These are phyloP conservation scores for Cyprinodon tularosa DNA, from an alignment of 2,113 vertebrate genomes.

Conservation along the genomic window DNA sequence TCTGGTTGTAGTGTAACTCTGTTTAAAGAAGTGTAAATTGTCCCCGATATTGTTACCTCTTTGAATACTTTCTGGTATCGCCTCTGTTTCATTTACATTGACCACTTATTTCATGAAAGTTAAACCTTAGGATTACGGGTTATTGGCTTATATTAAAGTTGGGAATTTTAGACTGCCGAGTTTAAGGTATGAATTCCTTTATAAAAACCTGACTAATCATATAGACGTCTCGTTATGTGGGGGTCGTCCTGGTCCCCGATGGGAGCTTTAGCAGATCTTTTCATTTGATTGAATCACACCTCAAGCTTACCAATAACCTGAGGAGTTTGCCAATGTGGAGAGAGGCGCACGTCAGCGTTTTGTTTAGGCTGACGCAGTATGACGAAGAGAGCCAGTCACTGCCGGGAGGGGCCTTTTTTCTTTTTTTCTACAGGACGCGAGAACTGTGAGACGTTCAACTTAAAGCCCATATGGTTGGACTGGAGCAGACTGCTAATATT, in stretches of 20 bases:
- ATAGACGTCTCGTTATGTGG: not conserved
- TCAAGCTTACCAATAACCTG: conserved; percentile 31
- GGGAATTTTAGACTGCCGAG: not conserved
- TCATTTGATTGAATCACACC: conserved; percentile 45
- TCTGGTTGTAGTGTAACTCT: not conserved
- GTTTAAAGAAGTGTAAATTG: not conserved
- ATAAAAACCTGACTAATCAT: not conserved
- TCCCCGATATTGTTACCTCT: too few species aligned
- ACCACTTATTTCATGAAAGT: not conserved
- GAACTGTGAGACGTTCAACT: conserved; percentile 33
- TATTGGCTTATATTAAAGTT: not conserved
- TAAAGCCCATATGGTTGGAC: conserved; percentile 26
- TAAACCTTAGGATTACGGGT: not conserved
- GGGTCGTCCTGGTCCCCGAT: conserved; percentile 6
- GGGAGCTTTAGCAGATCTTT: conserved; percentile 10
- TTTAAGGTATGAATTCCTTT: not conserved
- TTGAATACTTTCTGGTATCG: not conserved
- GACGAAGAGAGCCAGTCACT: conserved; percentile 68
- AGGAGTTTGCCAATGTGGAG: conserved; percentile 25
- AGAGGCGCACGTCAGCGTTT: conserved; percentile 57
- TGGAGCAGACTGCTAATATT: conserved; percentile 18
- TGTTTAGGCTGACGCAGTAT: conserved; percentile 74
- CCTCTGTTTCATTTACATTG: not conserved
- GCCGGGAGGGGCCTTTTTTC: conserved; percentile 3
- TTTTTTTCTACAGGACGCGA: conserved; percentile 15